Conservation (phyloP, 2,113 vertebrate species). For the Nothobranchius kuhntae region DNA sequence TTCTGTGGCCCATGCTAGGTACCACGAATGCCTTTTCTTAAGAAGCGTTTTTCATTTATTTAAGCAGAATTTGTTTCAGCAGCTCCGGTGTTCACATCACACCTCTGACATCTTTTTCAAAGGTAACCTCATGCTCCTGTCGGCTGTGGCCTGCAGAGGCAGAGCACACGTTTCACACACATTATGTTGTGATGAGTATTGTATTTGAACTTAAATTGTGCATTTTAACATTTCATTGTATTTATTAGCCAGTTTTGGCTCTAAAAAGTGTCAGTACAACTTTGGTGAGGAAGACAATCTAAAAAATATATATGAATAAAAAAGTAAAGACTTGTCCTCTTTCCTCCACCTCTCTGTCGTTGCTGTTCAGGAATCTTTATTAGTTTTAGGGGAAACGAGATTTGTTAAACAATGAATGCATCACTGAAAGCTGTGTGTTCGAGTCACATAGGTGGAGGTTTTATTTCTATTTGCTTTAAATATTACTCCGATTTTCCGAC, state of each 20-base stretch:
- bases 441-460: slow-evolving; percentile 44
- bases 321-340: slow-evolving; percentile 82
- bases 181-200: slow-evolving; percentile 76
- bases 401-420: neutral
- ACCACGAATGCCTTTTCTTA: slow-evolving; percentile 87
- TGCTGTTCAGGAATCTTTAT: neutral
- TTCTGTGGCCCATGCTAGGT: slow-evolving; percentile 83
- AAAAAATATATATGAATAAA: slow-evolving; percentile 65
- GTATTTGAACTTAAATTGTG: slow-evolving; percentile 89
- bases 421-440: neutral
- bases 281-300: slow-evolving; percentile 92
- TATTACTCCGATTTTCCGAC: slow-evolving; percentile 43
- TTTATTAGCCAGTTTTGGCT: slow-evolving; percentile 98
- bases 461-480: slow-evolving; percentile 54
- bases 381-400: neutral
- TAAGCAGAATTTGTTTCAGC: slow-evolving; percentile 91
- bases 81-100: slow-evolving; percentile 77
- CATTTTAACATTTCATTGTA: slow-evolving; percentile 89
- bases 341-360: slow-evolving; percentile 77
- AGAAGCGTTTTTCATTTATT: slow-evolving; percentile 89
- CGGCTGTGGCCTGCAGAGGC: slow-evolving; percentile 81
- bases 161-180: slow-evolving; percentile 67
- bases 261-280: slow-evolving; percentile 91
- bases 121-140: slow-evolving; percentile 76
- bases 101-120: slow-evolving; percentile 49